These are phyloP conservation scores for Drosophila ogumai DNA, from an alignment of 1,140 invertebrate genomes.

Conservation along the genomic window DNA sequence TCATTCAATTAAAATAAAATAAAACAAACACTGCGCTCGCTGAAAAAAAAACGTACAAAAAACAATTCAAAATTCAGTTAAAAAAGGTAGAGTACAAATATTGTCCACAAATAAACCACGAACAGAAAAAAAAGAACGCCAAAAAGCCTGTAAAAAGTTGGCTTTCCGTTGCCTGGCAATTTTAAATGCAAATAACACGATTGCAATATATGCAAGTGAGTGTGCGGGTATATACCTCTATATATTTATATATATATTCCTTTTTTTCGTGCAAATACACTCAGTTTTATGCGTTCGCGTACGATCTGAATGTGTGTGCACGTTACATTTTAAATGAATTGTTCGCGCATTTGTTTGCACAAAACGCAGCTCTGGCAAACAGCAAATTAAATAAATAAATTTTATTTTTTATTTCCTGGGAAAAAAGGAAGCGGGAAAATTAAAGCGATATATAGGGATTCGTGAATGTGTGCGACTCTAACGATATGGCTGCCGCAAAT, in stretches of 20 bases:
- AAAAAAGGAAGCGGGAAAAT: slow-evolving; percentile 33
- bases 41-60: slow-evolving; percentile 28
- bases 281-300: slow-evolving; percentile 14
- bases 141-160: slow-evolving; percentile 56
- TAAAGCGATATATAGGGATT: slow-evolving; percentile 21
- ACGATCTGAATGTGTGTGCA: slow-evolving; percentile 21
- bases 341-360: slow-evolving; percentile 72
- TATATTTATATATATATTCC: neutral
- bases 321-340: slow-evolving; percentile 81
- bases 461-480: slow-evolving; percentile 13
- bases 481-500: slow-evolving; percentile 52
- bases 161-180: slow-evolving; percentile 70
- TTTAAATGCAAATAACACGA: slow-evolving; percentile 64
- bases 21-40: slow-evolving; percentile 15
- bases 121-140: slow-evolving; percentile 60
- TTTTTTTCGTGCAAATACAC: slow-evolving; percentile 18
- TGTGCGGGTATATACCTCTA: slow-evolving; percentile 2
- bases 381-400: slow-evolving; percentile 79
- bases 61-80: slow-evolving; percentile 29
- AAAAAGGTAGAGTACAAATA: slow-evolving; percentile 34
- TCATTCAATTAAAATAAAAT: slow-evolving; percentile 41
- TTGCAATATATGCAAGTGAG: slow-evolving; percentile 38
- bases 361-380: slow-evolving; percentile 60
- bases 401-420: slow-evolving; percentile 50
- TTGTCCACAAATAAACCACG: slow-evolving; percentile 43